Evolutionary conservation across 1,140 invertebrate genomes (phyloP), one percentile per base, ranked within the genome.

Genomic region (Camponotus floridanus): DNA sequence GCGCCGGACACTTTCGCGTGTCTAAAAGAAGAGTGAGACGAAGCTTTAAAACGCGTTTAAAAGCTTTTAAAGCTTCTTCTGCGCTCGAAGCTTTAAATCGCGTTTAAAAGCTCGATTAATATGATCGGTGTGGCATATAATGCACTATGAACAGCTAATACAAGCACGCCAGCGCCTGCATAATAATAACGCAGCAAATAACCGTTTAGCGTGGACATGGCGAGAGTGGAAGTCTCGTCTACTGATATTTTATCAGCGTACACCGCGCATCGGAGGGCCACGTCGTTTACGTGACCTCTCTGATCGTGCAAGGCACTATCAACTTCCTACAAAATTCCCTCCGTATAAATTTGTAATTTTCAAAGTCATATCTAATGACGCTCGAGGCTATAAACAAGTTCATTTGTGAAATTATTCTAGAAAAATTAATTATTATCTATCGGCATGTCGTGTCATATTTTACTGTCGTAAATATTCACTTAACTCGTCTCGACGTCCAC

Each of bases 121-220:
- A 85, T 71, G 18, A 8, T 62, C 85, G 13, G 74, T 67, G 26
- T 61, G 36, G 65, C 79, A 39, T 84, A 73, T 90, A 86, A 90
- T 88, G 21, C 79, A 78, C 80, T 51, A 45, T 33, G 67, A 57
- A 55, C 74, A 70, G 61, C 80, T 87, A 83, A 90, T 87, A 71
- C 57, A 62, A 80, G 67, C 59, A 59, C 81, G 61, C 65, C 39
- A 68, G 48, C 55, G 21, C 13, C n/a, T 45, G 21, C 62, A 76
- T 81, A 89, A 87, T 80, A 89, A 86, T 57, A 71, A 87, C 86
- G 86, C 57, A 64, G 86, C 88, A 83, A 87, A 87, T 90, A 90
- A 90, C 89, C 87, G 86, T 59, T 89, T 85, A 92, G 90, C 88
- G 90, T 91, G 89, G 90, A 89, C 85, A 55, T 45, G 55, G 59